Conservation (phyloP, 2,113 vertebrate genomes). For the Struthio camelus region DNA sequence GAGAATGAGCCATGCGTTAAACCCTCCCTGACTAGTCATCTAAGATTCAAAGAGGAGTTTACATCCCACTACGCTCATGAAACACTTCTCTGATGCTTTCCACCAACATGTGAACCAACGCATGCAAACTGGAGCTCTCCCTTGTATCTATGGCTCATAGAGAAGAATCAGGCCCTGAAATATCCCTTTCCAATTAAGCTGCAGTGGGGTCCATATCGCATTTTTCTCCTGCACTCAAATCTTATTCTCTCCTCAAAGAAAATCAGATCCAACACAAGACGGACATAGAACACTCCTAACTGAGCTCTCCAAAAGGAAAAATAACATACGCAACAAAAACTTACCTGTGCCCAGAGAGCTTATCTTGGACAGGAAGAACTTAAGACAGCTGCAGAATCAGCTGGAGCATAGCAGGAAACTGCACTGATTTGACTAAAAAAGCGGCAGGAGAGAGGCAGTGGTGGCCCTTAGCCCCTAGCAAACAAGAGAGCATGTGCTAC, state of each 20-base stretch:
- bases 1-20: not conserved
- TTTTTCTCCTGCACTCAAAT: not conserved
- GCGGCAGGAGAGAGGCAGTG: not conserved
- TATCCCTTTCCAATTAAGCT: not conserved
- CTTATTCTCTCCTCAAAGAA: constrained; percentile 12
- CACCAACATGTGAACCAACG: not conserved
- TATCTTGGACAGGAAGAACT: constrained; percentile 9
- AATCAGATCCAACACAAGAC: not conserved
- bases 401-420: not conserved
- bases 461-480: not conserved
- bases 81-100: not conserved
- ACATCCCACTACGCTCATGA: not conserved
- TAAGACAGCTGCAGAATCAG: not conserved
- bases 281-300: not conserved
- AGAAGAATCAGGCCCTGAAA: not conserved
- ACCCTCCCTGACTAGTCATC: not conserved
- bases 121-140: not conserved
- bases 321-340: constrained; percentile 3
- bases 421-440: not conserved
- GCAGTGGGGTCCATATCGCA: not conserved
- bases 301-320: not conserved
- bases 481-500: not conserved
- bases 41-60: not conserved
- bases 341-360: constrained; percentile 12
- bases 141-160: not conserved